These are phyloP conservation scores for Sphenopsis melanotis DNA, from an alignment of 2,797 vertebrate species.

Conservation along the genomic window DNA sequence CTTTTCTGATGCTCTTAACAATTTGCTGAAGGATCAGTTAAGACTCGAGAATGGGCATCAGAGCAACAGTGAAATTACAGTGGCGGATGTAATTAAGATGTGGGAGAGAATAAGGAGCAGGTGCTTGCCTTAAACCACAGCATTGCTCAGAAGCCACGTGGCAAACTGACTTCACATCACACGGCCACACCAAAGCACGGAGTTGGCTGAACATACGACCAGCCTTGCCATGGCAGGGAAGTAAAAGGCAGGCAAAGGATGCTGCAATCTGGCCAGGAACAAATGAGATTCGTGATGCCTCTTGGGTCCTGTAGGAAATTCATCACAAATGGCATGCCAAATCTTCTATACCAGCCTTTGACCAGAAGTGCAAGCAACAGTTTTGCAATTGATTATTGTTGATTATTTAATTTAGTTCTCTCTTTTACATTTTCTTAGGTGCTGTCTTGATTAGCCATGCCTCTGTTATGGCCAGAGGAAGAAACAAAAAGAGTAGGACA, in stretches of 20 bases:
- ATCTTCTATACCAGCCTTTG: neutral
- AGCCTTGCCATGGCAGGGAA: neutral
- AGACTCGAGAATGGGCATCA: neutral
- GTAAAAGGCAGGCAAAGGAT: neutral
- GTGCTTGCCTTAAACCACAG: neutral
- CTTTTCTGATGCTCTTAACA: neutral
- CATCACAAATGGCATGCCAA: neutral
- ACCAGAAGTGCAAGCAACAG: neutral
- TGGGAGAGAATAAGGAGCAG: neutral
- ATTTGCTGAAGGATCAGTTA: neutral
- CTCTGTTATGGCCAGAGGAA: neutral
- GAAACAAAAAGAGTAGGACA: neutral
- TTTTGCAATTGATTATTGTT: neutral
- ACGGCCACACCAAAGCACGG: accelerated
- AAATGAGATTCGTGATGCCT: neutral
- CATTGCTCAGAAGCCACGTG: neutral
- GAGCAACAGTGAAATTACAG: neutral
- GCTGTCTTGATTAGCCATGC: neutral
- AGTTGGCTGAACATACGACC: accelerated
- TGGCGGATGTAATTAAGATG: neutral
- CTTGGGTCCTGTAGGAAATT: neutral
- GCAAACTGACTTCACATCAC: neutral
- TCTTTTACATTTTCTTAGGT: neutral
- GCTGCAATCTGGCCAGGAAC: neutral
- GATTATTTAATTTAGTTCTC: neutral